Conservation (phyloP, 2,113 vertebrate species). For the Dipodomys spectabilis region DNA sequence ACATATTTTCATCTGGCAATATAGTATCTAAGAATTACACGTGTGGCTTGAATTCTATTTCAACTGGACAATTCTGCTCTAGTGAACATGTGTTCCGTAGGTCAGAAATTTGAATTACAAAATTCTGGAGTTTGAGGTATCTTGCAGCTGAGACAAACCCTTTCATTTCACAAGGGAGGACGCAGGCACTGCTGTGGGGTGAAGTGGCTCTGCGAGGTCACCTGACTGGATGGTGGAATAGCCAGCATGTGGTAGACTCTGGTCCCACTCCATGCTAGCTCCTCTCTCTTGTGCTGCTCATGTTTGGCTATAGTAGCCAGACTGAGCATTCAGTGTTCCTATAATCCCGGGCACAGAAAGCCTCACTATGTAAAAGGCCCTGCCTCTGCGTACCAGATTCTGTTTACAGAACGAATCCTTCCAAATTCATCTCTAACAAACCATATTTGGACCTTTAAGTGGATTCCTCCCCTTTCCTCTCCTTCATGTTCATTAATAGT, state of each 20-base stretch:
- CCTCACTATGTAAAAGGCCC: fast-evolving
- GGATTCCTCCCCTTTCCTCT: not conserved
- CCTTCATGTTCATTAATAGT: slow-evolving; percentile 24
- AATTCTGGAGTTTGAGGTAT: not conserved
- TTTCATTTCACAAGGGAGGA: not conserved
- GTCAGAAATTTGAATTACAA: slow-evolving; percentile 3
- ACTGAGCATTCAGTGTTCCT: not conserved
- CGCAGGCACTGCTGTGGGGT: not conserved
- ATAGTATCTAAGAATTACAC: not conserved
- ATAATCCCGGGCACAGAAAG: not conserved
- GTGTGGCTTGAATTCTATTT: not conserved
- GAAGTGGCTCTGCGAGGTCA: not conserved
- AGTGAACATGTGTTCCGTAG: not conserved
- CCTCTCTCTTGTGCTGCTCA: not conserved
- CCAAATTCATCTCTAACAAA: slow-evolving; percentile 41
- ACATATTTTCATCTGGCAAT: not conserved
- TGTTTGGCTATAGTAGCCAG: not conserved
- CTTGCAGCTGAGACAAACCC: not conserved
- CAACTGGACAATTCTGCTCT: not conserved
- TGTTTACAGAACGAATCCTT: not conserved
- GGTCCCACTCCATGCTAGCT: no score
- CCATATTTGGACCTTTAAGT: not conserved
- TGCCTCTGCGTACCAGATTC: not conserved
- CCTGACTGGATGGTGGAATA: not conserved
- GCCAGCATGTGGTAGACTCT: not conserved